Conservation (phyloP, 1,140 invertebrate genomes). For the Ectropis grisescens region DNA sequence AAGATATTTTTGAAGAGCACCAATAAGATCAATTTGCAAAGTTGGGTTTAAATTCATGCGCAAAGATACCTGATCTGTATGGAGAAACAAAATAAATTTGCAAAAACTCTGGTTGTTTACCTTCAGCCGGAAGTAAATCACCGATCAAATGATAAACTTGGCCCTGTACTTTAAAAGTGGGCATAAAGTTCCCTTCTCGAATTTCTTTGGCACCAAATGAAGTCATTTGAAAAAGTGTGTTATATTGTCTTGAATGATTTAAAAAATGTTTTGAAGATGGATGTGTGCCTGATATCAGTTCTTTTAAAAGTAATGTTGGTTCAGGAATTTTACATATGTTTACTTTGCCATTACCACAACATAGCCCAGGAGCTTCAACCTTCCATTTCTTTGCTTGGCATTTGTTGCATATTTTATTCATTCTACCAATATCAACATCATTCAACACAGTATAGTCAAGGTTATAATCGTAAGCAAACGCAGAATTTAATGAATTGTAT, state of each 20-base stretch:
- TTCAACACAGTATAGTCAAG: too few relatives aligned
- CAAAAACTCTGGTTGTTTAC: too few relatives aligned
- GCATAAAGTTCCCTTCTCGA: neutral
- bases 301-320: neutral
- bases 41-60: neutral
- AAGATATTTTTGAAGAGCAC: neutral
- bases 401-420: too few relatives aligned
- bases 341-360: neutral
- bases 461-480: conserved; percentile 17
- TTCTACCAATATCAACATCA: too few relatives aligned
- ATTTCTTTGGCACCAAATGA: neutral
- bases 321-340: neutral
- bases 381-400: conserved; percentile 6
- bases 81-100: too few relatives aligned
- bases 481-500: conserved; percentile 18
- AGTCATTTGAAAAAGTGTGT: neutral
- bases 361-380: neutral
- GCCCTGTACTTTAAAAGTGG: neutral
- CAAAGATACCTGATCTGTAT: neutral
- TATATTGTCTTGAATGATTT: neutral
- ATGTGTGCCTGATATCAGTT: neutral
- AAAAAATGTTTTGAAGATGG: neutral
- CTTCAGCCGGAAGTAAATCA: too few relatives aligned
- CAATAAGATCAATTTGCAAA: neutral
- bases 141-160: too few relatives aligned